Percentiles rank a stretch among this genome's conserved stretches.
phyloP scores from a whole-genome alignment of 2,113 vertebrate genomes.

The Hippocampus mohnikei region DNA sequence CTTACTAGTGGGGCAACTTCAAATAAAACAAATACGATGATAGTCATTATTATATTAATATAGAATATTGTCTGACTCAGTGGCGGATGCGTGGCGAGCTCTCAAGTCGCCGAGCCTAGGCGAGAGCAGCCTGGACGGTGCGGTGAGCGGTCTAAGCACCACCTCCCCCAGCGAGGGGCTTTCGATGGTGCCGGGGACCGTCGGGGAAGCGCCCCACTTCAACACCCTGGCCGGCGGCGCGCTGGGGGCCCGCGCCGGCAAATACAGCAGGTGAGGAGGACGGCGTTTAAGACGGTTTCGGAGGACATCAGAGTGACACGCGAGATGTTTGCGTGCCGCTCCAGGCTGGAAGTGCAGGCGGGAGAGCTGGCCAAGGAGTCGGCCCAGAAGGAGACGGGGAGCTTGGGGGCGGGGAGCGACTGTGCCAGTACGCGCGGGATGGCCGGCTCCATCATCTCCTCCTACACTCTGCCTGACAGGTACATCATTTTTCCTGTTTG shows the following conservation, averaged over 20 bases:
- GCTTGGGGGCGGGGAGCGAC: conserved; percentile 91
- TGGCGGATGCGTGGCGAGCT: conserved; percentile 96
- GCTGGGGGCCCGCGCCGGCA: conserved; percentile 81
- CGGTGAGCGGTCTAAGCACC: conserved; percentile 91
- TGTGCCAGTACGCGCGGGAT: conserved; percentile 95
- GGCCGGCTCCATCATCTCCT: conserved; percentile 98
- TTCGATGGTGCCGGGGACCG: conserved; percentile 84
- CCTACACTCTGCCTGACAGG: conserved; percentile 97
- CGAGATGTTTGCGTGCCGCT: background rate
- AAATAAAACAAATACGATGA: too few relatives aligned
- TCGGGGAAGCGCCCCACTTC: conserved; percentile 88
- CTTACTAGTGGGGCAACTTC: too few relatives aligned
- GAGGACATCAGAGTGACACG: background rate
- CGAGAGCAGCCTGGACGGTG: conserved; percentile 93
- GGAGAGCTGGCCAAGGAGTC: conserved; percentile 88
- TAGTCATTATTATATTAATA: too few relatives aligned
- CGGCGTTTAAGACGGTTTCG: background rate
- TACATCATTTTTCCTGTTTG: conserved; percentile 49
- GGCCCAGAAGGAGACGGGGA: conserved; percentile 88
- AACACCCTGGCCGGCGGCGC: conserved; percentile 89
- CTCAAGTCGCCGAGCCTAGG: conserved; percentile 96
- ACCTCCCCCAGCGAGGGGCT: conserved; percentile 85
- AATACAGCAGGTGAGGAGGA: conserved; percentile 86
- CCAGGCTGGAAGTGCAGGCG: conserved; percentile 89
- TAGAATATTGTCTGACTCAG: conserved; percentile 52